phyloP scores from a whole-genome alignment of 1,140 invertebrate species.

The Drosophila pseudoananassae region DNA sequence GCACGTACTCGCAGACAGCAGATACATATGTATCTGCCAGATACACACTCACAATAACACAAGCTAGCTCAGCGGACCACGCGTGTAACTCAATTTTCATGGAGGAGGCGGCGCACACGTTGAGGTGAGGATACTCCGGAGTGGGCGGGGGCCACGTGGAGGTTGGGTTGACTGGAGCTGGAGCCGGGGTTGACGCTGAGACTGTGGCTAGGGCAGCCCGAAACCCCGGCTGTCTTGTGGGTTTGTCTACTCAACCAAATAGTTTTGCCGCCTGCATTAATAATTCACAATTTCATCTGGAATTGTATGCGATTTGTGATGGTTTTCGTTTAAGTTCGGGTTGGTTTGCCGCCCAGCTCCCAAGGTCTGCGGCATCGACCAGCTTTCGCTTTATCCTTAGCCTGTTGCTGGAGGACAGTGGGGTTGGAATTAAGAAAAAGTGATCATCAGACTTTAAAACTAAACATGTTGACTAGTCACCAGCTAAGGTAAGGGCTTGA shows the following conservation, averaged over 20 bases:
- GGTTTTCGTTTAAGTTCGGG: slow-evolving; percentile 70
- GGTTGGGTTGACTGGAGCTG: background rate
- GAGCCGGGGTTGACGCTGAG: background rate
- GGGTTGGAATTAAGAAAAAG: background rate
- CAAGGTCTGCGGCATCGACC: slow-evolving; percentile 28
- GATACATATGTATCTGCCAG: slow-evolving; percentile 51
- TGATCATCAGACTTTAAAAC: background rate
- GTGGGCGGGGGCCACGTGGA: slow-evolving; percentile 1
- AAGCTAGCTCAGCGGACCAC: slow-evolving; percentile 24
- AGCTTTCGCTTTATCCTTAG: slow-evolving; percentile 12
- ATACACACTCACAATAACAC: slow-evolving; percentile 33
- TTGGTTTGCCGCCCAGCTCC: slow-evolving; percentile 36
- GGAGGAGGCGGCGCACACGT: slow-evolving; percentile 64
- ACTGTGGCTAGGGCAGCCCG: background rate
- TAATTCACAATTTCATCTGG: slow-evolving; percentile 83
- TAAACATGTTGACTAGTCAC: background rate
- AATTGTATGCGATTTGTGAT: slow-evolving; percentile 82
- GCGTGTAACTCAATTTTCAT: slow-evolving; percentile 82
- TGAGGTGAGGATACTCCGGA: background rate
- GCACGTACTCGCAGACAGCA: slow-evolving; percentile 49
- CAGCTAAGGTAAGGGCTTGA: too few species aligned
- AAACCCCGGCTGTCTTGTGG: slow-evolving; percentile 46
- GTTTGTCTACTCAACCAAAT: slow-evolving; percentile 80
- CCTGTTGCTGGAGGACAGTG: slow-evolving; percentile 61
- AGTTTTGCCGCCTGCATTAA: slow-evolving; percentile 80